Evolutionary conservation across 2,797 vertebrate genomes (phyloP), one percentile per base, ranked within the genome.

Genomic region (Urocyon cinereoargenteus): DNA sequence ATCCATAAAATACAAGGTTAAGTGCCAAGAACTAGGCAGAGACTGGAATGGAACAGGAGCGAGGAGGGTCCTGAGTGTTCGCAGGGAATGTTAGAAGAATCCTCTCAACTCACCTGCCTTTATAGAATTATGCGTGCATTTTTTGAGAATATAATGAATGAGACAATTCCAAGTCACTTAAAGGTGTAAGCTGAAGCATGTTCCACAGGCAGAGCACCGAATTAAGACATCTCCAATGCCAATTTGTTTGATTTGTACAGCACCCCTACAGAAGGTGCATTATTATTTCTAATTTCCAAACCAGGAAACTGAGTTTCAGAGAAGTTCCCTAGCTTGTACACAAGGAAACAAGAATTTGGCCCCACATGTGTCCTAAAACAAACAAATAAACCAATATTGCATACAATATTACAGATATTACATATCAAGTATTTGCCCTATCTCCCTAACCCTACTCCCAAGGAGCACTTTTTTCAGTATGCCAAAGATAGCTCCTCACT

Each of bases 401-500:
- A 0, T 21, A 22, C 4, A 31, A 0, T 31, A 66, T 15, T 75
- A 2, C 7, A n/a, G 24, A 8, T 83, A n/a, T 19, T 26, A 68
- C 24, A 19, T 13, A 14, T n/a, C 40, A 77, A 19, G 13, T 4
- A 70, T 96, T 49, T 68, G 3, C 11, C 26, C 59, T 77, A 0
- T 51, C 26, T 55, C 45, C 66, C 45, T 72, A 49, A 49, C 5
- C 15, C 49, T 6, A 28, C 14, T 73, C 49, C 59, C 22, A 86
- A 59, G 15, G 10, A 72, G 51, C 10, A 3, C 1, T 11, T 13
- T 90, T 89, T 86, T 73, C 55, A 86, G n/a, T 51, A 64, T 86
- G 57, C 90, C 62, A 51, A 82, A 83, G 36, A 81, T 79, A 96
- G 59, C 51, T 49, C 83, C 55, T 94, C 57, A 78, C 36, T 92